phyloP scores from a whole-genome alignment of 2,888 invertebrate genomes.

The Glaucopsyche alexis region DNA sequence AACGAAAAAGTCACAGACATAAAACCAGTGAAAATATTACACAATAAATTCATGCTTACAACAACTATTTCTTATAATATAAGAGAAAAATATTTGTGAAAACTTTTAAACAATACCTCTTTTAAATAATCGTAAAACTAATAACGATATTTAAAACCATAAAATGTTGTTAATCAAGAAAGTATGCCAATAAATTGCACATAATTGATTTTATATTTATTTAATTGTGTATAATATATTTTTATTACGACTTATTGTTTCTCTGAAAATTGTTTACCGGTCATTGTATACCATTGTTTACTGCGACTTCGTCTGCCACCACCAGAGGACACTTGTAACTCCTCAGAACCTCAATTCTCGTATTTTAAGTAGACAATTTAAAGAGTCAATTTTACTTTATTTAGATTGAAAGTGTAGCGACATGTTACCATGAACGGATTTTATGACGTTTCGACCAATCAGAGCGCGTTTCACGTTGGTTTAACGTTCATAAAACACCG shows the following conservation, averaged over 20 bases:
- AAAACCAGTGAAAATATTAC: neutral
- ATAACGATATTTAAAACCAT: neutral
- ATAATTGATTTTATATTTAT: neutral
- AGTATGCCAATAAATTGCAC: neutral
- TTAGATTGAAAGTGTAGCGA: too few relatives aligned
- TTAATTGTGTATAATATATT: neutral
- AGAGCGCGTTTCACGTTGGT: too few relatives aligned
- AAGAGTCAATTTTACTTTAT: too few relatives aligned
- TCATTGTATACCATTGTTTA: neutral
- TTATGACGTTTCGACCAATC: too few relatives aligned
- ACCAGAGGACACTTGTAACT: too few relatives aligned
- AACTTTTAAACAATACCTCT: neutral
- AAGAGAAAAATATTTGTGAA: neutral
- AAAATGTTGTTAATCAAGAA: neutral
- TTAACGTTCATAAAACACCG: too few relatives aligned
- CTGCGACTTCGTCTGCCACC: neutral
- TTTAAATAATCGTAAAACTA: conserved; percentile 10
- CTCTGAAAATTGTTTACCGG: neutral
- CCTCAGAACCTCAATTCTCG: too few relatives aligned
- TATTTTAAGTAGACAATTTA: too few relatives aligned
- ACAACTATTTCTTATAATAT: neutral
- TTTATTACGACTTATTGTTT: neutral
- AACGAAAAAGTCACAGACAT: neutral
- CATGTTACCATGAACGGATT: too few relatives aligned
- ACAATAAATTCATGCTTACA: neutral